phyloP scores from a whole-genome alignment of 2,888 invertebrate species.

The Phorcus lineatus region DNA sequence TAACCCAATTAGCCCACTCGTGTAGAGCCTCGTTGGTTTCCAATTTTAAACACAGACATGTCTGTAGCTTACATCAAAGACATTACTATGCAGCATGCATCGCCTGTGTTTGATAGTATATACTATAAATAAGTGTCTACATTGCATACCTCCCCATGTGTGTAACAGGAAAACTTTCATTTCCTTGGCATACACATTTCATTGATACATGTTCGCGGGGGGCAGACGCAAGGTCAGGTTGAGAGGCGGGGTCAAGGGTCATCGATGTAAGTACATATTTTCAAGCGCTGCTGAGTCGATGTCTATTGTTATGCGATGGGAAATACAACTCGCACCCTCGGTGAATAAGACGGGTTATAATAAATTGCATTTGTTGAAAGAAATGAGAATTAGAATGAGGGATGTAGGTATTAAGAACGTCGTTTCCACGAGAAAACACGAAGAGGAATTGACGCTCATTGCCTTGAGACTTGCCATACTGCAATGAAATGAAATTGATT shows the following conservation, averaged over 20 bases:
- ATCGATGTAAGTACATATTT: not conserved
- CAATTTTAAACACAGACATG: not conserved
- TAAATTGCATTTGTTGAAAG: not conserved
- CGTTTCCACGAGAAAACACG: not conserved
- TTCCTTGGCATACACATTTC: not conserved
- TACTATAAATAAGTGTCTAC: not conserved
- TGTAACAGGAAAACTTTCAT: not conserved
- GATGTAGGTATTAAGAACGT: not conserved
- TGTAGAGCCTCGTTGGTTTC: not conserved
- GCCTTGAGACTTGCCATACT: no score
- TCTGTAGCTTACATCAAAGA: not conserved
- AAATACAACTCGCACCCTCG: not conserved
- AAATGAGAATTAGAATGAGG: not conserved
- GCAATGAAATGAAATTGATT: no score
- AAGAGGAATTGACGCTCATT: no score
- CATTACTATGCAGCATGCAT: not conserved
- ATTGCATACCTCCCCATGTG: not conserved
- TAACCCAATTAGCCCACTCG: not conserved
- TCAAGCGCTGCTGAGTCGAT: not conserved
- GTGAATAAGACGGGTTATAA: not conserved
- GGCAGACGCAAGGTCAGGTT: not conserved
- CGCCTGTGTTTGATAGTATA: not conserved
- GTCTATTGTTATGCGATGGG: constrained; percentile 1
- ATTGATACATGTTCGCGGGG: not conserved
- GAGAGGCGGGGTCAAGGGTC: not conserved